Conservation (phyloP, 2,113 vertebrate genomes). For the Turnix velox region DNA sequence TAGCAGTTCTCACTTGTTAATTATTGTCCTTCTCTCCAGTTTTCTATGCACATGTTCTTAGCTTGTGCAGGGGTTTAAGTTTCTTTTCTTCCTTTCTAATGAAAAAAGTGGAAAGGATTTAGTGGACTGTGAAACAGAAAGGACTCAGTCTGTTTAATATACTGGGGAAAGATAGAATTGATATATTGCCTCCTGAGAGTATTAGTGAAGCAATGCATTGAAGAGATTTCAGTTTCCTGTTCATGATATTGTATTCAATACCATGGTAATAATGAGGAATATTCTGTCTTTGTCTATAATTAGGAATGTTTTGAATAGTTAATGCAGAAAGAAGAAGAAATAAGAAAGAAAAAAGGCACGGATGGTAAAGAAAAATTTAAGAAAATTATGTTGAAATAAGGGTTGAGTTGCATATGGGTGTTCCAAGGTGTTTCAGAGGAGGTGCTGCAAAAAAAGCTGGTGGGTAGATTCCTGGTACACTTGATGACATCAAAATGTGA, state of each 20-base stretch:
- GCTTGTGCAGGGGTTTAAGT: constrained; percentile 33
- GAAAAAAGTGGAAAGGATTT: constrained; percentile 46
- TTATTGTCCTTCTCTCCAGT: constrained; percentile 36
- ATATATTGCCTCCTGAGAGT: neutral
- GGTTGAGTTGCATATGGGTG: neutral
- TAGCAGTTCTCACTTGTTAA: constrained; percentile 49
- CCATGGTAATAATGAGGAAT: neutral
- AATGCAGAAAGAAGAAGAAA: neutral
- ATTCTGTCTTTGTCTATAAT: neutral
- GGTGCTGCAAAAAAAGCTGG: neutral
- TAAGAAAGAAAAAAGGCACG: neutral
- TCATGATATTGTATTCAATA: rapidly evolving
- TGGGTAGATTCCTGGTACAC: neutral
- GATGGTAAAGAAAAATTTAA: neutral
- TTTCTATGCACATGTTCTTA: constrained; percentile 25
- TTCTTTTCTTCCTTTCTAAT: constrained; percentile 1
- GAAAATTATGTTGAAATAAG: neutral
- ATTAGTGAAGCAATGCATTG: neutral
- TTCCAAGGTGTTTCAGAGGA: neutral
- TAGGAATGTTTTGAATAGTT: neutral
- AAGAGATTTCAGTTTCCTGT: neutral
- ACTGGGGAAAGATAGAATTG: neutral
- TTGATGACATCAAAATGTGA: neutral
- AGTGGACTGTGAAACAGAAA: neutral
- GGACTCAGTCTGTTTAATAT: neutral